Evolutionary conservation across 2,113 vertebrate genomes (phyloP), one percentile per base, ranked within the genome.

Genomic region (Bufo bufo): DNA sequence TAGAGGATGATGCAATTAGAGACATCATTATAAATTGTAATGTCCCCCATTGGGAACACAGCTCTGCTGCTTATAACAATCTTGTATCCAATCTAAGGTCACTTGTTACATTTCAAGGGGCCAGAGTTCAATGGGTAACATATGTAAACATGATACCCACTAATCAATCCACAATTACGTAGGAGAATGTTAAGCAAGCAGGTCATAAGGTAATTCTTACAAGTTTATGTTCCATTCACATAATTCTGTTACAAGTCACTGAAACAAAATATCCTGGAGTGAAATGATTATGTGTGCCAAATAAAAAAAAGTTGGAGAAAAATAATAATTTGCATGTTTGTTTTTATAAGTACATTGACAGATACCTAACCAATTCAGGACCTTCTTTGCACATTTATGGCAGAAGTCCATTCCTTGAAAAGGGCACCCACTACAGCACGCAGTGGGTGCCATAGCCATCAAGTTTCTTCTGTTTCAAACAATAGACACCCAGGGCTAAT

Each of bases 71-170:
- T 33, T 33, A 33, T 1, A 33, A 33, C 16, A 75, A 45, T 72
- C 6, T 43, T 72, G 12, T 4, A 16, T 16, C 69, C 43, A 72
- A 72, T 47, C 43, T 45, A 72, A 45, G 69, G 69, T 72, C 16
- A 12, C 43, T 7, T 19, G 14, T 75, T 43, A 47, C 4, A 6
- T 14, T 47, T 45, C 43, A 17, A 75, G 9, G 49, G 43, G 72
- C 19, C 45, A 75, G 45, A 47, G 16, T 49, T 47, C 12, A 75
- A 75, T 75, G 45, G 45, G 43, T 75, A 75, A 75, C 72, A 75
- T 12, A 75, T 75, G 72, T 75, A 75, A 75, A 19, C 72, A 75
- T 75, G 72, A 75, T 75, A 75, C 45, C 45, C 43, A 49, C 72
- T 75, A 49, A 75, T 72, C 69, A 72, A 45, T 49, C 72, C 10